Conservation (phyloP, 2,797 vertebrate genomes). For the Simalia tracyae region DNA sequence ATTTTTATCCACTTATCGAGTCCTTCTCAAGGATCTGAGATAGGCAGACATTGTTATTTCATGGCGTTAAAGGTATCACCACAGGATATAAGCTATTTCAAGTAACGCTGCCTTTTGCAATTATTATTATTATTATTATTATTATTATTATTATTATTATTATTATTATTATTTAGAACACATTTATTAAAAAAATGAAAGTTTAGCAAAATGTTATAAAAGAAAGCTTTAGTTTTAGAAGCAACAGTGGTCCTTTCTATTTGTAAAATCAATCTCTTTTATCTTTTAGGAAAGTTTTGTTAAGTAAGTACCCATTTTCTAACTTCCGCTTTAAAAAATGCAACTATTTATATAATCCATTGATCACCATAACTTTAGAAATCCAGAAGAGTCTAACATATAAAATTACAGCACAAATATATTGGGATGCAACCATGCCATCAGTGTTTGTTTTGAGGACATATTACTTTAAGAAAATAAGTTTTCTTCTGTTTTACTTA, state of each 20-base stretch:
- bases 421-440: background rate
- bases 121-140: too few relatives aligned
- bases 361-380: background rate
- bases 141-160: too few relatives aligned
- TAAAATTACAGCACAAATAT: slow-evolving; percentile 1
- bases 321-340: background rate
- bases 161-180: background rate
- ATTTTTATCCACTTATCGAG: too few relatives aligned
- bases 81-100: too few relatives aligned
- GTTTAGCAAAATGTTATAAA: background rate
- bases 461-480: background rate
- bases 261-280: background rate
- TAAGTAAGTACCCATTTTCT: background rate
- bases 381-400: background rate
- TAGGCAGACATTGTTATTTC: too few relatives aligned
- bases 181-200: background rate
- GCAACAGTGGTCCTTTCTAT: background rate
- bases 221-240: background rate
- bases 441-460: background rate
- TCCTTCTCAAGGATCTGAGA: too few relatives aligned
- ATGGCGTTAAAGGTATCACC: too few relatives aligned
- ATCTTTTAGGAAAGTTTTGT: background rate
- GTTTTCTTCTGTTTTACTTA: background rate
- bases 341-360: background rate
- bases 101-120: too few relatives aligned